Evolutionary conservation across 2,888 invertebrate species (phyloP), one percentile per base, ranked within the genome.

Genomic region (Thecocarcelia acutangulata): DNA sequence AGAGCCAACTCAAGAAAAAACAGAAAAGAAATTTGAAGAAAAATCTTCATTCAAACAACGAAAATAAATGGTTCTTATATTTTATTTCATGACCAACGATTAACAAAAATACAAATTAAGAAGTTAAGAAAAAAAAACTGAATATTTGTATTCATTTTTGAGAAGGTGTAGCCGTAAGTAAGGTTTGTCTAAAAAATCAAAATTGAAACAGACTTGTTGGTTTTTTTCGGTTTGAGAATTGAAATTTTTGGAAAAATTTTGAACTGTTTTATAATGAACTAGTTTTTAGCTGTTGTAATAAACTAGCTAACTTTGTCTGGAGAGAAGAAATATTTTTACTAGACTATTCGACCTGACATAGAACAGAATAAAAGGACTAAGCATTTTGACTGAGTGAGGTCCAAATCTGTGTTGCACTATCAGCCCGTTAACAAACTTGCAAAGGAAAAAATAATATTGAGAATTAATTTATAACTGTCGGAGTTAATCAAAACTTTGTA

Each of bases 51-150:
- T 59, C 42, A 61, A 48, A 66, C 17, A 64, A 64, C 58, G 48
- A 44, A 82, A 72, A 76, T 68, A 76, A 80, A 80, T 80, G 72
- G 24, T 56, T 76, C 61, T 80, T 76, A 68, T 68, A 66, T 48
- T 75, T 76, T 63, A 54, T 61, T 76, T 76, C 80, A 87, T 86
- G 83, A 86, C 75, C 83, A 84, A 84, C 81, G 75, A 79, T 84
- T 75, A 64, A 82, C 83, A 83, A 69, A 83, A 80, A 74, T 63
- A 80, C 48, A 73, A 70, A 72, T 70, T 69, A 81, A 78, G 72
- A 79, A 42, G 6, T 66, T 50, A 42, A 48, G n/a, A 21, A 12
- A 24, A 8, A 5, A 9, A 21, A 28, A n/a, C 19, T 19, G 46
- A 46, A n/a, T 46, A 17, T 46, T n/a, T 46, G 8, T 42, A 52